Base-by-base conservation (phyloP, 2,113 vertebrate species). In the Jaculus jaculus region DNA sequence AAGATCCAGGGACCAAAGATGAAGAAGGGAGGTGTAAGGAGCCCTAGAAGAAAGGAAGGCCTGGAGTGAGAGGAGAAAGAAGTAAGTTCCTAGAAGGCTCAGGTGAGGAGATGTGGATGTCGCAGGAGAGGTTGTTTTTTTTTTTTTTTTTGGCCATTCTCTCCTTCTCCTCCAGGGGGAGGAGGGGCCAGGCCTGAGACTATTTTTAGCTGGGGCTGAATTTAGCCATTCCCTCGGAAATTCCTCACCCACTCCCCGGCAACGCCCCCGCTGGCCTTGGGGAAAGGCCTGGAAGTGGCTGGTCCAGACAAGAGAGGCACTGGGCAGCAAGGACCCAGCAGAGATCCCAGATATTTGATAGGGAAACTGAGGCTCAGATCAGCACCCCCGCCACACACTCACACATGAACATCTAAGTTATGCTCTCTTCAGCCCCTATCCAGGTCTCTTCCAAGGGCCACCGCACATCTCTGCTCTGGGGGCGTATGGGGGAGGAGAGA, bases 161-260 rank as follows among this genome's bases (percentile, higher is more conserved):
- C 28, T 16, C 66, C 54, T 18, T 39, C 26, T 34, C 60, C 24
- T 54, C 39, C 32, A 47, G 42, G 42, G 42, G 42, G 42, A 47
- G 42, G 42, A 47, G 92, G 92, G 95, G 92, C 95, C 90, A 95
- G 88, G 90, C 96, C 94, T 75, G 17, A 28, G 26, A 75, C 95
- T 97, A 97, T 97, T 97, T 97, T 97, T 97, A 97, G 96, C 83
- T 7, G 3, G 81, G 72, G 86, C 95, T 96, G 98, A 97, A 98
- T 98, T 98, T 98, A 98, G 98, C 96, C 97, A 97, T 98, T 98
- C 97, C 97, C 98, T 98, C 97, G 92, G 96, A 98, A 98, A 98
- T 98, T 98, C 98, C 97, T 98, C 94, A 96, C 97, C 97, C 96
- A 95, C 97, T 47, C 97, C 97, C 83, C 79, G 96, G 95, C 95